These are phyloP conservation scores for Pampusana beccarii DNA, from an alignment of 2,113 vertebrate genomes.

Conservation along the genomic window DNA sequence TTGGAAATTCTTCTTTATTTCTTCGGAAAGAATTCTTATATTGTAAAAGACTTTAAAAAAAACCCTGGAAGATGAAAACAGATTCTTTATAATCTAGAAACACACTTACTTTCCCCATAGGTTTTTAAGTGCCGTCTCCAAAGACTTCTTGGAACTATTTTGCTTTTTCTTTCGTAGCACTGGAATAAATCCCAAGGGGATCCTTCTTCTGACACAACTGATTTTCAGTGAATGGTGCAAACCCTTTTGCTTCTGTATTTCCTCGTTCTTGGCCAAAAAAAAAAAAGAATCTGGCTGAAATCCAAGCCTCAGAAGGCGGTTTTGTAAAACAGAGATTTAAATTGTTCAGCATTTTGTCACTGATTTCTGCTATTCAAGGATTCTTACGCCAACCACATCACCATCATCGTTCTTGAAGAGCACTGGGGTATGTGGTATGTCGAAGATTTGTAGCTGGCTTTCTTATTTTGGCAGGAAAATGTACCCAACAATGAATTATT, in stretches of 20 bases:
- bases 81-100: background rate
- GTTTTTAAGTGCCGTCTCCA: background rate
- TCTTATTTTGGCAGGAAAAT: background rate
- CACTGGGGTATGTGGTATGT: background rate
- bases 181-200: background rate
- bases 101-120: background rate
- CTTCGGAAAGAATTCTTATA: background rate
- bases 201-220: background rate
- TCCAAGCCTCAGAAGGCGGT: rapidly evolving
- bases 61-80: background rate
- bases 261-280: background rate
- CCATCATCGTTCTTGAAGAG: background rate
- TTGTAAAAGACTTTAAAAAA: background rate
- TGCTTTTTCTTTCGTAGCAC: background rate
- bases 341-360: background rate
- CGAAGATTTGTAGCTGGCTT: background rate
- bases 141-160: background rate
- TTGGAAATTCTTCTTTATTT: background rate
- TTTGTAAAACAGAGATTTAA: background rate
- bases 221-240: background rate
- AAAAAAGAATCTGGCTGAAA: background rate
- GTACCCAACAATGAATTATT: background rate
- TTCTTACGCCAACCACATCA: background rate
- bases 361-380: background rate
- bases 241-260: background rate